These are phyloP conservation scores for Lepus americanus DNA, from an alignment of 2,113 vertebrate genomes.

Conservation along the genomic window DNA sequence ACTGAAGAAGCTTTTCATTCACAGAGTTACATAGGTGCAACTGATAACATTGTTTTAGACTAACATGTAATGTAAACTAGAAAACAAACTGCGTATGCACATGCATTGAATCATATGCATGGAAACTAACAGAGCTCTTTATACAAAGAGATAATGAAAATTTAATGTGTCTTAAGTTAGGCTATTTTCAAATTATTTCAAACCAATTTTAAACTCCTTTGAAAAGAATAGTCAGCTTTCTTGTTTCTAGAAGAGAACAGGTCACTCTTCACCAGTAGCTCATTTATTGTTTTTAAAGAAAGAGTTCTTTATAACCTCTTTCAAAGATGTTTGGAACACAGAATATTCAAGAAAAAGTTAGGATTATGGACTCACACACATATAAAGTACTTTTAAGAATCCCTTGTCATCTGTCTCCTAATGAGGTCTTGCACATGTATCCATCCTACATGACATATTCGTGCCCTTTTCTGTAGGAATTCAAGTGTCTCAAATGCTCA, in stretches of 20 bases:
- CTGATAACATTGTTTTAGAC: background rate
- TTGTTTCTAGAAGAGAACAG: slow-evolving; percentile 20
- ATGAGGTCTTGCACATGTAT: background rate
- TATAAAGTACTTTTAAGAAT: background rate
- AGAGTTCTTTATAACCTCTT: background rate
- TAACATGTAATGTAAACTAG: background rate
- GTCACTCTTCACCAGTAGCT: background rate
- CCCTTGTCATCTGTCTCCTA: background rate
- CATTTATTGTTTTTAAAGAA: slow-evolving; percentile 42
- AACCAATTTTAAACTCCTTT: background rate
- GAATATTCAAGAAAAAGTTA: background rate
- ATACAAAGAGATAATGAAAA: background rate
- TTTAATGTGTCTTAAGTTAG: background rate
- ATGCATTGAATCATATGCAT: background rate
- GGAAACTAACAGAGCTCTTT: background rate
- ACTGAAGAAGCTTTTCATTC: background rate
- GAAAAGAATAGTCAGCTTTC: background rate
- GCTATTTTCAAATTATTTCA: slow-evolving; percentile 48
- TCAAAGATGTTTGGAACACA: background rate
- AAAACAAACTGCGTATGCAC: background rate
- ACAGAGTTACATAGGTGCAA: background rate
- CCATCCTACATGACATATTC: background rate
- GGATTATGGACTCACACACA: background rate
- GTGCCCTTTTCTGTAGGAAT: background rate
- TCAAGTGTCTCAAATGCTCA: background rate